Base-by-base conservation (phyloP, 2,797 vertebrate species). In the Sebastes ruberrimus region DNA sequence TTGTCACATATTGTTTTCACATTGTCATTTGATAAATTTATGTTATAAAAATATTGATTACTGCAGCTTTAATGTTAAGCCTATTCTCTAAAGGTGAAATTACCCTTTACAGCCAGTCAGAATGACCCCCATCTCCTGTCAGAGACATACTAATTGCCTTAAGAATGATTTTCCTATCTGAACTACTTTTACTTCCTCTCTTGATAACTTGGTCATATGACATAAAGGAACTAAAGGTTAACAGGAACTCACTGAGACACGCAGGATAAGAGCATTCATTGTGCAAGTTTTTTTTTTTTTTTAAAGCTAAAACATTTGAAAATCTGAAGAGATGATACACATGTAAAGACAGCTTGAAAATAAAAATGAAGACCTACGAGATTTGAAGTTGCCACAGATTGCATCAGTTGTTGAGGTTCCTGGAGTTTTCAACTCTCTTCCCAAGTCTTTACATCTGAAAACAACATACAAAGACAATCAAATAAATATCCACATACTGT, bases 401-500 rank as follows among this genome's bases (percentile, higher is more conserved):
- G 78, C 72, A 60, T 95, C 79, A 0, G 8, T n/a, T 59, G 0
- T 70, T 4, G 0, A 0, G 0, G 71, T 94, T 61, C 95, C 95
- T 1, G 6, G 20, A 25, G 3, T 76, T 81, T 63, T 52, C 18
- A 73, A 0, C n/a, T 4, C 1, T 77, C 38, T 64, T 20, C 93
- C 90, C 0, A 81, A 4, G 18, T 74, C 83, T 1, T 81, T 80
- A 81, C 95, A 95, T 8, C 95, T 95, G 75, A 33, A 83, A 49
- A 67, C 4, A 28, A 61, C 57, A 81, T 1, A 61, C 2, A 27
- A 10, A 65, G 11, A 33, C 20, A 53, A 46, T 23, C 4, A 70
- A 64, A 63, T 35, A 18, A 32, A 56, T 46, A 69, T 33, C n/a
- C 27, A 68, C 6, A 53, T 22, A 22, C 14, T 52, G n/a, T 30